These are phyloP conservation scores for Drosophila percnosoma DNA, from an alignment of 2,888 invertebrate species.

Conservation along the genomic window DNA sequence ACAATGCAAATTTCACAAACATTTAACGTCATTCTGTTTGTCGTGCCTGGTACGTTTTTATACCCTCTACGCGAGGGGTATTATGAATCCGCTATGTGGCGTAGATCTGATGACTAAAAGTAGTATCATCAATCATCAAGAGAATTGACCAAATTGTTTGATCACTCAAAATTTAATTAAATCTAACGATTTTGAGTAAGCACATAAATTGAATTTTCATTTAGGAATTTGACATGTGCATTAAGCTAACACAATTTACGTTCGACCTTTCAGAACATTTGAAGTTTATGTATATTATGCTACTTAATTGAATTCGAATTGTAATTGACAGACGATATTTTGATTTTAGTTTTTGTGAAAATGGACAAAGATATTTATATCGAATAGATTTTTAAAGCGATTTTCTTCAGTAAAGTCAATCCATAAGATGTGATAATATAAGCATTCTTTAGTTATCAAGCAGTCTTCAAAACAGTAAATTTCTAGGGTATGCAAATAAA, in stretches of 20 bases:
- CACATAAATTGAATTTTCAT: neutral
- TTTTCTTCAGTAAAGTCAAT: neutral
- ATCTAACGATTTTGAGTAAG: neutral
- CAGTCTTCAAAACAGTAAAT: neutral
- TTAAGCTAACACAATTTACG: neutral
- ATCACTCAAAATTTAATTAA: neutral
- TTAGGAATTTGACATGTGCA: neutral
- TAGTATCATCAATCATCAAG: neutral
- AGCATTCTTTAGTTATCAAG: neutral
- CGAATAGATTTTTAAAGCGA: neutral
- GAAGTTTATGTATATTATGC: neutral
- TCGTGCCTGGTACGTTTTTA: conserved; percentile 54
- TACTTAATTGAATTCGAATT: neutral
- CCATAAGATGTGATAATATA: neutral
- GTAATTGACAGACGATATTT: neutral
- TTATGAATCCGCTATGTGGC: neutral
- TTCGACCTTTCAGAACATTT: neutral
- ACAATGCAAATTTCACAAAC: conserved; percentile 54
- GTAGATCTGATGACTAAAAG: neutral
- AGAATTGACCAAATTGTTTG: neutral
- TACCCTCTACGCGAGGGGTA: conserved; percentile 10
- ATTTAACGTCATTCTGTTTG: conserved; percentile 18
- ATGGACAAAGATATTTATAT: neutral
- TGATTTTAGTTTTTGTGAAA: neutral
- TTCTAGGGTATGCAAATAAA: conserved; percentile 3